Conservation (phyloP, 2,113 vertebrate genomes). For the Oryzias celebensis region DNA sequence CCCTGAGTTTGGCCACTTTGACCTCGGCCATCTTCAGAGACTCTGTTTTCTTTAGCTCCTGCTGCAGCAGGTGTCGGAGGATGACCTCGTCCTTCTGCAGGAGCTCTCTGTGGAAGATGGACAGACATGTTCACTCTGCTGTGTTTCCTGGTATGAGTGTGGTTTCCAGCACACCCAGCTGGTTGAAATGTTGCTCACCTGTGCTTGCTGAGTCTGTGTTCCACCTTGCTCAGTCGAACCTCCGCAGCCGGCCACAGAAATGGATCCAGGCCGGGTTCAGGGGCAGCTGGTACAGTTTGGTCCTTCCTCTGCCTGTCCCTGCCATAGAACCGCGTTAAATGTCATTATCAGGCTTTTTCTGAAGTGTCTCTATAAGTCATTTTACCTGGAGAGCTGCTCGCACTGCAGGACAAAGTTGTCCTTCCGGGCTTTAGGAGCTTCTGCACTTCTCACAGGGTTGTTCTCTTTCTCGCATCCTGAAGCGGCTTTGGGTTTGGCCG, state of each 20-base stretch:
- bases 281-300: slow-evolving; percentile 70
- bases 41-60: slow-evolving; percentile 92
- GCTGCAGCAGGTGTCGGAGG: slow-evolving; percentile 87
- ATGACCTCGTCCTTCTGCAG: slow-evolving; percentile 90
- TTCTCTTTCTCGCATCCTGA: slow-evolving; percentile 94
- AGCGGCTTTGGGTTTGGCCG: slow-evolving; percentile 87
- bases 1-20: slow-evolving; percentile 87
- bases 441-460: slow-evolving; percentile 87
- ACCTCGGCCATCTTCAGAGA: slow-evolving; percentile 87
- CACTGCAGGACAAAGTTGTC: slow-evolving; percentile 87
- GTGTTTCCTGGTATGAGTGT: not conserved
- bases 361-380: not conserved
- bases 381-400: slow-evolving; percentile 89
- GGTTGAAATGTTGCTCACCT: slow-evolving; percentile 69
- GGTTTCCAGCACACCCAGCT: not conserved
- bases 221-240: slow-evolving; percentile 79
- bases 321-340: slow-evolving; percentile 55
- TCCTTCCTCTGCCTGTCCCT: slow-evolving; percentile 88
- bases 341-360: not conserved
- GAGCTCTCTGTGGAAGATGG: slow-evolving; percentile 74
- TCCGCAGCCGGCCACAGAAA: slow-evolving; percentile 73
- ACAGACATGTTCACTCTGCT: not conserved
- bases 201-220: slow-evolving; percentile 86
- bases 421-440: slow-evolving; percentile 86
- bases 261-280: slow-evolving; percentile 76